Base-by-base conservation (phyloP, 2,797 vertebrate genomes). In the Syndactyla subalaris region DNA sequence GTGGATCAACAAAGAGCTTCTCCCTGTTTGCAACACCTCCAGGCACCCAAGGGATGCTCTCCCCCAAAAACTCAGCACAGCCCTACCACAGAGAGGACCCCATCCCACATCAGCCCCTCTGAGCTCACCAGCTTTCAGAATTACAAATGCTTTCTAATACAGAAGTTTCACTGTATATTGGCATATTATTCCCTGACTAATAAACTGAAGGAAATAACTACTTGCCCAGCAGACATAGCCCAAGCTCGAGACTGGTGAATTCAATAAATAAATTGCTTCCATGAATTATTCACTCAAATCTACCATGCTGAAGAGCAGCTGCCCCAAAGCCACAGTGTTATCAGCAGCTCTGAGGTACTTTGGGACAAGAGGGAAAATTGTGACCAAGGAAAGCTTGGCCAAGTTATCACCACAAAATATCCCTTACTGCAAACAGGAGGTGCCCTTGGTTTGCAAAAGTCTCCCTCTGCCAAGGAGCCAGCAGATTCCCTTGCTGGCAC, bases 241-340 rank as follows among this genome's bases (percentile, higher is more conserved):
- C 24, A 17, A 78, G 73, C 87, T 48, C 19, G 14, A 83, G 73
- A 58, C 70, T 48, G 70, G 19, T 23, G 36, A 76, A 93, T 70
- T 82, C 86, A 59, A 91, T 84, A 63, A 90, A 92, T 80, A 93
- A 92, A 93, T 87, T 73, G 74, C 65, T 89, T 65, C 65, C 27
- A 58, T 57, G 79, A 91, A 92, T 96, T 77, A 92, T 63, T 76
- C 7, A 32, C 63, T 92, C 39, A 9, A 57, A 70, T 86, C 54
- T 49, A 75, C 52, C 27, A 22, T 0, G 0, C 54, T 78, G 54
- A 39, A 88, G 59, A 88, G 62, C 46, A 17, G 58, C 76, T 88
- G 29, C 67, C 52, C 85, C 85, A 54, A 58, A 84, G 65, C 66
- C 66, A 20, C 1, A 0, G 21, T 1, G 1, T 68, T 85, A 74